These are phyloP conservation scores for Drosophila pegasa DNA, from an alignment of 2,888 invertebrate species.

Conservation along the genomic window DNA sequence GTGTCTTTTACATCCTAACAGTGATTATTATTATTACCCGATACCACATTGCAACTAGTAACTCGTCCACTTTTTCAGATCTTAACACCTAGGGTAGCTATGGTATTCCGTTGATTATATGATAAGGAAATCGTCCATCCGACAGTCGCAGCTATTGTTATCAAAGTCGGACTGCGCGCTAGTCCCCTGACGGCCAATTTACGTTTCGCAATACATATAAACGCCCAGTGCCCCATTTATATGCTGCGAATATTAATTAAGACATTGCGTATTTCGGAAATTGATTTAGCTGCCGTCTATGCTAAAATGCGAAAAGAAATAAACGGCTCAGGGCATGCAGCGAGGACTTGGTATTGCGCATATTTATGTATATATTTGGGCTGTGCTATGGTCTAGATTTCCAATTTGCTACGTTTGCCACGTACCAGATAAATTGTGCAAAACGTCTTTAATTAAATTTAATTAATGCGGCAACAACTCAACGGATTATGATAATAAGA, in stretches of 20 bases:
- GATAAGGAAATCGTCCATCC: no score
- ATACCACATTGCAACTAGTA: not conserved
- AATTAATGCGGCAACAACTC: slow-evolving; percentile 82
- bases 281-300: slow-evolving; percentile 53
- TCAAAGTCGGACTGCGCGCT: no score
- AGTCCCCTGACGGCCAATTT: not conserved
- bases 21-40: no score
- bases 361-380: slow-evolving; percentile 7
- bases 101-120: not conserved
- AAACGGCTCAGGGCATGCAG: not conserved
- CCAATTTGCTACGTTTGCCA: slow-evolving; percentile 69
- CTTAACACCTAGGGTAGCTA: not conserved
- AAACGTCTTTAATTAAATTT: slow-evolving; percentile 83
- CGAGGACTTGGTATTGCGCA: slow-evolving; percentile 3
- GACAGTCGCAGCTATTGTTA: not conserved
- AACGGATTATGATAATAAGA: slow-evolving; percentile 83
- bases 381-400: slow-evolving; percentile 21
- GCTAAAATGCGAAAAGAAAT: not conserved
- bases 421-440: slow-evolving; percentile 73
- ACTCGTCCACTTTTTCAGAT: not conserved
- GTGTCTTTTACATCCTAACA: no score
- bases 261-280: slow-evolving; percentile 51
- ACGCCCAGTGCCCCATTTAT: slow-evolving; percentile 42
- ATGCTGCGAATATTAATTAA: slow-evolving; percentile 72
- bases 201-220: slow-evolving; percentile 44